These are phyloP conservation scores for Centropristis striata DNA, from an alignment of 2,113 vertebrate species.

Conservation along the genomic window DNA sequence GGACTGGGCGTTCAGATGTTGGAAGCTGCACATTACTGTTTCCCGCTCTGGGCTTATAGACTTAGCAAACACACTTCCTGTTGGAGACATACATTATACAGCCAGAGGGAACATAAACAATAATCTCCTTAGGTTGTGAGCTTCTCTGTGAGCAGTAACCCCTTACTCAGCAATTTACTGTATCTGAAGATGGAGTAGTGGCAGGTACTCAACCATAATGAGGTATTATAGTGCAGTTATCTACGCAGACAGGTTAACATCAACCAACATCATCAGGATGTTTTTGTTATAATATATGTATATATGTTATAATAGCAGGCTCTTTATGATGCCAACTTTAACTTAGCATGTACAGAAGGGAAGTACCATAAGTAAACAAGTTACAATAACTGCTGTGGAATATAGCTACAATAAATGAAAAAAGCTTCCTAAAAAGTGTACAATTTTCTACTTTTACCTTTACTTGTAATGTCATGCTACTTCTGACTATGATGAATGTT, in stretches of 20 bases:
- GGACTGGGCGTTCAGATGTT: not conserved
- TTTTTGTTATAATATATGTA: no score
- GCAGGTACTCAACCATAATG: not conserved
- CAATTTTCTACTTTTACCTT: no score
- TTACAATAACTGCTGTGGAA: no score
- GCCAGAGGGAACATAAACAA: constrained; percentile 58
- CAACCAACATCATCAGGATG: not conserved
- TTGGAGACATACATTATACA: constrained; percentile 59
- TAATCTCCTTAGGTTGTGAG: constrained; percentile 71
- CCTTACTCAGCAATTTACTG: constrained; percentile 50
- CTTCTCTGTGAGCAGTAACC: constrained; percentile 43
- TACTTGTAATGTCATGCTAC: no score
- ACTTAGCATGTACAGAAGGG: not conserved
- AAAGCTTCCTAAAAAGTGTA: no score
- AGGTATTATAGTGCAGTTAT: not conserved
- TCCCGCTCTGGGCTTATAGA: constrained; percentile 36
- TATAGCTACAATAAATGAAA: no score
- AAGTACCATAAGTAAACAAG: no score
- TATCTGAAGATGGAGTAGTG: constrained; percentile 15
- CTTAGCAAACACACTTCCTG: constrained; percentile 55
- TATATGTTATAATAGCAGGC: not conserved
- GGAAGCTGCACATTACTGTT: constrained; percentile 17
- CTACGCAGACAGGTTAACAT: no score
- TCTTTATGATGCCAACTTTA: not conserved
- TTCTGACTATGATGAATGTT: no score